phyloP scores from a whole-genome alignment of 2,888 invertebrate genomes.

The Malthinus flaveolus region DNA sequence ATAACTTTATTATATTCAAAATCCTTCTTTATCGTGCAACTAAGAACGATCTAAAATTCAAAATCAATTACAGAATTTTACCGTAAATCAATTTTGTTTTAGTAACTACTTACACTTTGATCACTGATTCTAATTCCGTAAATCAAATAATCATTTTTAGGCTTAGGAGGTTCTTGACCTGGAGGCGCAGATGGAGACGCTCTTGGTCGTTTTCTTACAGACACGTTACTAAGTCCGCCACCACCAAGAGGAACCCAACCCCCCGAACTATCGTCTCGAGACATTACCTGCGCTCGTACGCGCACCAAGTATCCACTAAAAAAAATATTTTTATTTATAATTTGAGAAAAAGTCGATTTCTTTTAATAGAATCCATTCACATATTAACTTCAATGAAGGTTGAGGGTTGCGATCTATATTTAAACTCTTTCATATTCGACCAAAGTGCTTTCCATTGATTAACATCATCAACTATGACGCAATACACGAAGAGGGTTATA shows the following conservation, averaged over 20 bases:
- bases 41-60: conserved; percentile 78
- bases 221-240: conserved; percentile 92
- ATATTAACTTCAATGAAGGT: too few species aligned
- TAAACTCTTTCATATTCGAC: conserved; percentile 14
- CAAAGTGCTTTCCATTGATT: conserved; percentile 17
- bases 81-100: neutral
- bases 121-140: conserved; percentile 91
- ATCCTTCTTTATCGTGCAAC: conserved; percentile 93
- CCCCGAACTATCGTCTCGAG: conserved; percentile 94
- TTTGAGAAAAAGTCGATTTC: neutral
- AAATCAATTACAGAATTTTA: neutral
- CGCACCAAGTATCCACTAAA: conserved; percentile 89
- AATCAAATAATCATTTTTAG: conserved; percentile 88
- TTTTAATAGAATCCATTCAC: too few species aligned
- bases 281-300: conserved; percentile 99
- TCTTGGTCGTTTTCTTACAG: conserved; percentile 77
- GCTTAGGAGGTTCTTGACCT: conserved; percentile 55
- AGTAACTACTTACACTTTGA: conserved; percentile 71
- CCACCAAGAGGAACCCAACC: conserved; percentile 95
- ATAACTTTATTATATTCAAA: conserved; percentile 97
- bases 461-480: conserved; percentile 12
- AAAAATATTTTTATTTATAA: conserved; percentile 24
- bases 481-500: neutral
- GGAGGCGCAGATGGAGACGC: conserved; percentile 35
- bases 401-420: conserved; percentile 8